Percentiles rank a stretch among this genome's conserved stretches.
Evolutionary conservation across 2,888 invertebrate genomes (phyloP).

Genomic region (Agriopis leucophaearia): DNA sequence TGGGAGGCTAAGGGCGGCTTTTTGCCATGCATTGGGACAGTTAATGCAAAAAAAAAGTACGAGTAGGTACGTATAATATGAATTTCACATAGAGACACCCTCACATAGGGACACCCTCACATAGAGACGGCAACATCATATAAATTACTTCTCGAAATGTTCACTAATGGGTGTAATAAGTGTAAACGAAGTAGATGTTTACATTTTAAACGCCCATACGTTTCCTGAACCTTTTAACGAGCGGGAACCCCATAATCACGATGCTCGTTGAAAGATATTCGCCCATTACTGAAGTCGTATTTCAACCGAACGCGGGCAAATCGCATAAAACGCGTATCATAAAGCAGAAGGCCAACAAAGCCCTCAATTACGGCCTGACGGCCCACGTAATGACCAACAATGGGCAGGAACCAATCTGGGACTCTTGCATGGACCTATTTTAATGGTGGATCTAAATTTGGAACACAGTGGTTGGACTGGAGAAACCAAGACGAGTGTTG

Average conservation of each 20-base stretch:
- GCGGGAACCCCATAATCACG: slow-evolving; percentile 25
- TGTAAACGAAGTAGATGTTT: slow-evolving; percentile 10
- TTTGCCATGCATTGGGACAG: too few relatives aligned
- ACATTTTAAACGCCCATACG: slow-evolving; percentile 16
- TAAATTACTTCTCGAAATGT: slow-evolving; percentile 4
- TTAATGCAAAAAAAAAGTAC: too few relatives aligned
- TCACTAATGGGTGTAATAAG: slow-evolving; percentile 15
- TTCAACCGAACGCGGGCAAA: slow-evolving; percentile 47
- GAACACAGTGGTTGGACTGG: not conserved
- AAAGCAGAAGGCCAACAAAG: slow-evolving; percentile 53
- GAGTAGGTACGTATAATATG: too few relatives aligned
- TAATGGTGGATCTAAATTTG: not conserved
- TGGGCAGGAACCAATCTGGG: slow-evolving; percentile 24
- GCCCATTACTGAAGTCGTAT: slow-evolving; percentile 34
- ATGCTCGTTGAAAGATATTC: slow-evolving; percentile 31
- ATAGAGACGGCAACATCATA: not conserved
- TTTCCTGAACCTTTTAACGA: slow-evolving; percentile 26
- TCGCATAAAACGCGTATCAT: slow-evolving; percentile 55
- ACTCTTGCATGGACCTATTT: not conserved
- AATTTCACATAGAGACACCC: too few relatives aligned
- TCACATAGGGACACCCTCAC: too few relatives aligned
- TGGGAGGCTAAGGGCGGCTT: too few relatives aligned
- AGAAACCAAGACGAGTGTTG: not conserved
- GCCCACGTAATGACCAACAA: slow-evolving; percentile 32
- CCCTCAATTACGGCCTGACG: slow-evolving; percentile 45